phyloP scores from a whole-genome alignment of 1,140 invertebrate genomes.

The Anastrepha obliqua region DNA sequence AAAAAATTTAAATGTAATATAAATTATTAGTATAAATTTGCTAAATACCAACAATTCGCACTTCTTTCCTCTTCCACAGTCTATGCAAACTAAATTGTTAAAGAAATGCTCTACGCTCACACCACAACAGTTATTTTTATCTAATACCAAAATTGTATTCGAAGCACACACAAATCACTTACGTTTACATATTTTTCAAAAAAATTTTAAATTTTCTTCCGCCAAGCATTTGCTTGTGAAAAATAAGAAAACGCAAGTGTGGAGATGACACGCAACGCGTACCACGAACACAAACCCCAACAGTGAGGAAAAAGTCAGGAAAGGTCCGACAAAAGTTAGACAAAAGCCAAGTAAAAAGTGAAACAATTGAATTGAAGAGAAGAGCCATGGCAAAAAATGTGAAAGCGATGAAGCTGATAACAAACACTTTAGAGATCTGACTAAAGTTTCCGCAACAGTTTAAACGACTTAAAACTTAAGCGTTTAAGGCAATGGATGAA shows the following conservation, averaged over 20 bases:
- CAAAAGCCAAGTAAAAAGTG: slow-evolving; percentile 4
- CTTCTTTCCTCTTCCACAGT: no score
- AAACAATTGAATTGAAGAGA: slow-evolving; percentile 26
- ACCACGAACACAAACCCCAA: background rate
- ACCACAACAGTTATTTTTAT: no score
- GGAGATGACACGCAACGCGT: background rate
- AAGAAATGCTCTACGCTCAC: no score
- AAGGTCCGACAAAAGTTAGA: background rate
- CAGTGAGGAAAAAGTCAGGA: background rate
- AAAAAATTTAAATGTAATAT: no score
- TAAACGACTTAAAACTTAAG: slow-evolving; percentile 31
- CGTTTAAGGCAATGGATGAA: slow-evolving; percentile 14
- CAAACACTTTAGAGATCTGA: background rate
- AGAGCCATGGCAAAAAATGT: background rate
- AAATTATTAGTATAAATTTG: no score
- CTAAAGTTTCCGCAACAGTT: slow-evolving; percentile 16
- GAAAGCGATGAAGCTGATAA: slow-evolving; percentile 22
- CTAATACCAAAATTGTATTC: no score
- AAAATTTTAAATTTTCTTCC: background rate
- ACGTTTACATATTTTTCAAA: background rate
- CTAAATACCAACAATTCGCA: no score
- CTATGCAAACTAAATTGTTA: no score
- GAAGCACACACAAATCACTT: no score
- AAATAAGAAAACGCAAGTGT: background rate
- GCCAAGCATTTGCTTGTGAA: background rate